These are phyloP conservation scores for Agonopterix heracliana DNA, from an alignment of 2,888 invertebrate species.

Conservation along the genomic window DNA sequence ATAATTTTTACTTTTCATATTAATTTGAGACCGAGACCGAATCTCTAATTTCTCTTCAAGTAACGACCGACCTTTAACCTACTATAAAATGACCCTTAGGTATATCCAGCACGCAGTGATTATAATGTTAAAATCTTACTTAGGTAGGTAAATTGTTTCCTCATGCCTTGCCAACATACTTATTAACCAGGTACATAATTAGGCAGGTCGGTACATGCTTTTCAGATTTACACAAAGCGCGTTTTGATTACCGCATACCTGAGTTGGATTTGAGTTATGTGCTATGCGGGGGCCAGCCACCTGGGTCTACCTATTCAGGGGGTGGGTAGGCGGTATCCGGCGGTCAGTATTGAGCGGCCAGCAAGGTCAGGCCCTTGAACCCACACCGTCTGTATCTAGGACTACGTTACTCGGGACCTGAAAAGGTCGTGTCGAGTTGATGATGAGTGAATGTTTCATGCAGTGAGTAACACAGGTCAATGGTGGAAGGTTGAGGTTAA, in stretches of 20 bases:
- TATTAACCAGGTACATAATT: too few relatives aligned
- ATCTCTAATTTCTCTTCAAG: too few relatives aligned
- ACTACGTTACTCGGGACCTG: conserved; percentile 26
- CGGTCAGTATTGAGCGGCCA: conserved; percentile 87
- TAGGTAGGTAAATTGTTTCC: too few relatives aligned
- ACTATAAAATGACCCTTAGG: too few relatives aligned
- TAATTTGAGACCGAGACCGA: too few relatives aligned
- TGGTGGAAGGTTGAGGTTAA: conserved; percentile 1
- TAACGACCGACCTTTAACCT: too few relatives aligned
- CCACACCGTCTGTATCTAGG: conserved; percentile 74
- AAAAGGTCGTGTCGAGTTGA: conserved; percentile 37
- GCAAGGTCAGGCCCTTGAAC: conserved; percentile 95
- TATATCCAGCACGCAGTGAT: too few relatives aligned
- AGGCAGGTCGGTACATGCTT: too few relatives aligned
- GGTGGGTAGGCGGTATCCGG: conserved; percentile 70
- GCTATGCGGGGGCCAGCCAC: conserved; percentile 16
- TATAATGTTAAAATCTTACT: too few relatives aligned
- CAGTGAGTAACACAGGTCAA: conserved; percentile 10
- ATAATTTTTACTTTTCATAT: too few relatives aligned
- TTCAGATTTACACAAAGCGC: neutral
- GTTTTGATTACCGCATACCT: conserved; percentile 1
- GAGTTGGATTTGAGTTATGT: conserved; percentile 13
- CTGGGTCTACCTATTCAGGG: conserved; percentile 15
- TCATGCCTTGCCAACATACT: too few relatives aligned
- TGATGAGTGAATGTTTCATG: conserved; percentile 33